Percentiles rank a stretch among this genome's conserved stretches.
phyloP scores from a whole-genome alignment of 1,140 invertebrate genomes.

The Ostrea edulis region DNA sequence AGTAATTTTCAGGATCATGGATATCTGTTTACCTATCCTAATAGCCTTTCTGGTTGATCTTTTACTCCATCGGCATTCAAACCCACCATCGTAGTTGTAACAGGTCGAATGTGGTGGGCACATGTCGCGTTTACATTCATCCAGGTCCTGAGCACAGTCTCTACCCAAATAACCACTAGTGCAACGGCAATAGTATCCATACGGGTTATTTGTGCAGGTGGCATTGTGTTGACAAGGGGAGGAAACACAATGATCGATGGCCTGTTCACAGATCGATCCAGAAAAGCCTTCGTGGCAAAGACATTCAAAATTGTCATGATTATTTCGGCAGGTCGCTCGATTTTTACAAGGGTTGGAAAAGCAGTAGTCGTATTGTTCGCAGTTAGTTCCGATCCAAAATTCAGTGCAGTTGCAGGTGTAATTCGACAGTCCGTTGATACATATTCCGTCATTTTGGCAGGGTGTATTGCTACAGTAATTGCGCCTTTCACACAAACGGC shows the following conservation, averaged over 20 bases:
- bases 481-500: conserved; percentile 45
- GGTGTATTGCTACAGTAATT: conserved; percentile 1
- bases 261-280: conserved; percentile 37
- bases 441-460: conserved; percentile 49
- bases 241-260: conserved; percentile 25
- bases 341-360: conserved; percentile 47
- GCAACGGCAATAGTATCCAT: conserved; percentile 33
- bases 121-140: conserved; percentile 43
- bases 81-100: conserved; percentile 36
- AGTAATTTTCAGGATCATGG: background rate
- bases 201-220: background rate
- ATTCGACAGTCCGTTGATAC: background rate
- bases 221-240: conserved; percentile 30
- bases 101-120: background rate
- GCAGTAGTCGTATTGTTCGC: conserved; percentile 45
- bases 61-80: conserved; percentile 12
- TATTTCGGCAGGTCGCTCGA: conserved; percentile 47
- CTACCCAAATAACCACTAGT: conserved; percentile 27
- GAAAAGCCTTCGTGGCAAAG: conserved; percentile 48
- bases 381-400: background rate
- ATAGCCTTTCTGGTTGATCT: background rate
- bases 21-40: background rate
- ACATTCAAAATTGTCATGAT: conserved; percentile 49
- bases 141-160: conserved; percentile 24
- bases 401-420: conserved; percentile 39